phyloP scores from a whole-genome alignment of 2,888 invertebrate genomes.

The Drosophila fungiperda region DNA sequence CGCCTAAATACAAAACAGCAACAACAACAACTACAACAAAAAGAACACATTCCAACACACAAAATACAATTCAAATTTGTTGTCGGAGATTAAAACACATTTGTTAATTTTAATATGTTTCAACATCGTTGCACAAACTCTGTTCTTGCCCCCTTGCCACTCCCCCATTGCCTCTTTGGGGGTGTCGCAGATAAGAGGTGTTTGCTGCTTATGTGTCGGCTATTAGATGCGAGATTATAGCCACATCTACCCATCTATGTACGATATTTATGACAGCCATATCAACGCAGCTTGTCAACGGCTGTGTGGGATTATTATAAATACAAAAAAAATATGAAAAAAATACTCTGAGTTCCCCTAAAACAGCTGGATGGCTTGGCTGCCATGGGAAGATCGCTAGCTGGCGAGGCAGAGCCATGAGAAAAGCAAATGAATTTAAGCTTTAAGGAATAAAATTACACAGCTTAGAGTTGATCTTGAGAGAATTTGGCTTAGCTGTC shows the following conservation, averaged over 20 bases:
- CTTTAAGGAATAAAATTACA: neutral
- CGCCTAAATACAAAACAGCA: constrained; percentile 49
- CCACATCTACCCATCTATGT: constrained; percentile 36
- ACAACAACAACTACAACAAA: constrained; percentile 13
- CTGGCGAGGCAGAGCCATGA: constrained; percentile 5
- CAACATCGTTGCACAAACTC: constrained; percentile 73
- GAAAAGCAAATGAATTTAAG: constrained; percentile 9
- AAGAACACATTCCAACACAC: constrained; percentile 36
- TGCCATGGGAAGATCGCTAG: constrained; percentile 47
- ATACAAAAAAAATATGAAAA: neutral
- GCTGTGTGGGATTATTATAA: constrained; percentile 40
- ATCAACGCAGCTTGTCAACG: constrained; percentile 72
- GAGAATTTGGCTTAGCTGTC: neutral
- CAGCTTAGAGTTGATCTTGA: neutral
- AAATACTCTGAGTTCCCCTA: constrained; percentile 15
- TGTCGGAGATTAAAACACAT: constrained; percentile 81
- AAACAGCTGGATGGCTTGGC: constrained; percentile 53
- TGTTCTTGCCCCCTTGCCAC: constrained; percentile 15
- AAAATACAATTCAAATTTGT: constrained; percentile 76
- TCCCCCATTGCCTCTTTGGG: constrained; percentile 12
- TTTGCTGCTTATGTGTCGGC: constrained; percentile 69
- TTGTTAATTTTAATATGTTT: constrained; percentile 81
- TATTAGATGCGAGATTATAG: constrained; percentile 70
- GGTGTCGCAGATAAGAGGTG: constrained; percentile 63
- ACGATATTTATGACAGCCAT: constrained; percentile 68